A percentile compares a stretch with the other conserved stretches of the same genome.
phyloP scores from a whole-genome alignment of 2,888 invertebrate genomes.

The Patella pellucida region DNA sequence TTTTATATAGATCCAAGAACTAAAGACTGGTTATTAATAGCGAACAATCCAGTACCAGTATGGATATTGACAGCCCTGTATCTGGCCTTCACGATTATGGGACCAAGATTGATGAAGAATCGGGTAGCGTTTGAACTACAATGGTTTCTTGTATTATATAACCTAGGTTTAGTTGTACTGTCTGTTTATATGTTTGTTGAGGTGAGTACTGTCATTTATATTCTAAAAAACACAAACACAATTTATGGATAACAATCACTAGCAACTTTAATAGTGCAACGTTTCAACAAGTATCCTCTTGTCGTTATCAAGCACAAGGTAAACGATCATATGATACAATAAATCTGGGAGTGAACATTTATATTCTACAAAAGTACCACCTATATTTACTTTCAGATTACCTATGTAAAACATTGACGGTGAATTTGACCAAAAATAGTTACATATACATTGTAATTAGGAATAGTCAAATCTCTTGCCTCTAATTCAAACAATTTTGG shows the following conservation, averaged over 20 bases:
- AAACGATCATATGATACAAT: too few relatives aligned
- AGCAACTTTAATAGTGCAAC: too few relatives aligned
- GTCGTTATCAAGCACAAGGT: too few relatives aligned
- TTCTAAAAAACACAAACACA: too few relatives aligned
- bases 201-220: conserved; percentile 71
- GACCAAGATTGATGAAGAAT: conserved; percentile 86
- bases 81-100: conserved; percentile 77
- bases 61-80: conserved; percentile 62
- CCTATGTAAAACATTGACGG: not conserved
- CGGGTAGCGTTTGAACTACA: conserved; percentile 83
- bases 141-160: conserved; percentile 85
- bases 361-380: not conserved
- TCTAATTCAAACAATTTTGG: too few relatives aligned
- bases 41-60: conserved; percentile 62
- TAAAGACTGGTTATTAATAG: conserved; percentile 63
- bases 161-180: conserved; percentile 84
- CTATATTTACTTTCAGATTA: not conserved
- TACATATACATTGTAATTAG: too few relatives aligned
- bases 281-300: too few relatives aligned
- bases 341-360: too few relatives aligned
- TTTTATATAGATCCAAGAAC: conserved; percentile 65
- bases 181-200: conserved; percentile 88
- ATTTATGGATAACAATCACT: too few relatives aligned
- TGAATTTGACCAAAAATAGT: too few relatives aligned
- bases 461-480: too few relatives aligned